Conservation (phyloP, 1,140 invertebrate genomes). For the Drosophila melanogaster region DNA sequence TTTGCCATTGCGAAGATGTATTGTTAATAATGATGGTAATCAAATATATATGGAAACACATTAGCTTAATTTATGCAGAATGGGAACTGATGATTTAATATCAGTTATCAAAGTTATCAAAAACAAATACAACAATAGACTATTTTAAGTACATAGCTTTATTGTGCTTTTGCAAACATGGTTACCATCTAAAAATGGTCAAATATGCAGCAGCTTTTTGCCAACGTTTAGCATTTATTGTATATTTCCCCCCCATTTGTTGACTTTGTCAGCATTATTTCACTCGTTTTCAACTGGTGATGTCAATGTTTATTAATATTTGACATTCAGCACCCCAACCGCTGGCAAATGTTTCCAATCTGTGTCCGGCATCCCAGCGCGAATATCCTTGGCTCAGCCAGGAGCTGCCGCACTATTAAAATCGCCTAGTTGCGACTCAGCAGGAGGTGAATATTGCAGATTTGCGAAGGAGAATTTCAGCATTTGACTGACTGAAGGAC, state of each 20-base stretch:
- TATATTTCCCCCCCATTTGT: neutral
- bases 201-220: neutral
- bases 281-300: conserved; percentile 38
- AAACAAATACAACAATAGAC: neutral
- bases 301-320: conserved; percentile 65
- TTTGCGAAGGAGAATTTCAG: conserved; percentile 11
- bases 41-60: too few species aligned
- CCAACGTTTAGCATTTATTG: too few species aligned
- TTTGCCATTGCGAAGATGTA: conserved; percentile 22
- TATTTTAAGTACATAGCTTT: too few species aligned
- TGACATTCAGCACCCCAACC: conserved; percentile 2
- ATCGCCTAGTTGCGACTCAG: conserved; percentile 31
- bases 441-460: conserved; percentile 18
- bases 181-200: too few species aligned
- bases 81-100: too few species aligned
- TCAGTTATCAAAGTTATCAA: neutral
- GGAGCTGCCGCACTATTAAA: conserved; percentile 42
- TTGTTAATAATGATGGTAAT: neutral
- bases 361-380: conserved; percentile 23
- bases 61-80: too few species aligned
- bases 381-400: conserved; percentile 26
- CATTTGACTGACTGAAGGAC: conserved; percentile 67
- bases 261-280: conserved; percentile 15
- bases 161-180: neutral
- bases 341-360: conserved; percentile 46